phyloP scores from a whole-genome alignment of 2,888 invertebrate species.

The Thecophora atra region DNA sequence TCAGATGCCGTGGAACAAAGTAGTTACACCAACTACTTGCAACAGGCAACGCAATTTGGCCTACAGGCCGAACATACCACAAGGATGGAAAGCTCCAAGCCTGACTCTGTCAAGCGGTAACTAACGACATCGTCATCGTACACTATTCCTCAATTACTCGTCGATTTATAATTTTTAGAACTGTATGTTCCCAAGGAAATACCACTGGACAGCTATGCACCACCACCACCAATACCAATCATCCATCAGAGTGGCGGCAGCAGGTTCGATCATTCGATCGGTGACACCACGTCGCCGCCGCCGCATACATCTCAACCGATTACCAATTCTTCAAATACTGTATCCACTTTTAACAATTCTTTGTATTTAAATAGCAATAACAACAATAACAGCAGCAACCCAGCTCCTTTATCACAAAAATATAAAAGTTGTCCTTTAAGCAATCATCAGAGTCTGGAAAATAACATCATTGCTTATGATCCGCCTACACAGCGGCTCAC shows the following conservation, averaged over 20 bases:
- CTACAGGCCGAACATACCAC: conserved; percentile 64
- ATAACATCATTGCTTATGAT: conserved; percentile 22
- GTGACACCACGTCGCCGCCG: conserved; percentile 11
- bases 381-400: too few species aligned
- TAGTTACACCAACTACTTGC: conserved; percentile 13
- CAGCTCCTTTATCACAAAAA: neutral
- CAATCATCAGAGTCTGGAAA: neutral
- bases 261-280: conserved; percentile 11
- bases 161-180: conserved; percentile 50
- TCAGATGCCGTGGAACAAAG: neutral
- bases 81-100: conserved; percentile 65
- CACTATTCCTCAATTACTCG: too few species aligned
- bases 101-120: conserved; percentile 63
- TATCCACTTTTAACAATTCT: neutral
- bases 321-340: neutral
- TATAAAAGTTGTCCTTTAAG: conserved; percentile 25
- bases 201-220: conserved; percentile 62
- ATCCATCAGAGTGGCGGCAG: conserved; percentile 1
- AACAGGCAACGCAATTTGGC: conserved; percentile 62
- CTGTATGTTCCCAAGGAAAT: conserved; percentile 65
- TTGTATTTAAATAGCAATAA: too few species aligned
- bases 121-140: too few species aligned
- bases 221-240: conserved; percentile 56
- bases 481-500: conserved; percentile 50
- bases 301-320: neutral